Base-by-base conservation (phyloP, 1,140 invertebrate genomes). In the Chlorops oryzae region DNA sequence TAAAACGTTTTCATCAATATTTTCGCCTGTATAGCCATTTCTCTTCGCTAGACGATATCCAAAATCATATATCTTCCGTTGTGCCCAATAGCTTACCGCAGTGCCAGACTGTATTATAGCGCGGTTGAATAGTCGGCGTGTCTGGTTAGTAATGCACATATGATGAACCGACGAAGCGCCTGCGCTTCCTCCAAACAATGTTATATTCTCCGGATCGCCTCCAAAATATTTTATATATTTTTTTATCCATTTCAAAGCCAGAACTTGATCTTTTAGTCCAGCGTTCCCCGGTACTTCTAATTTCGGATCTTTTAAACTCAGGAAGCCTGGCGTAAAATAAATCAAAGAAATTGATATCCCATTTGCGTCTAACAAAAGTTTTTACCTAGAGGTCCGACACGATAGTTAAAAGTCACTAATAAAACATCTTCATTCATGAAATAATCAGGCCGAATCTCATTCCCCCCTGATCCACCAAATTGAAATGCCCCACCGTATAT, bases 401-500 rank as follows among this genome's bases (percentile, higher is more conserved):
- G 75, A 63, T 88, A 88, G 61, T 86, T 86, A 2, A 87, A 71
- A 1, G 80, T 80, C 2, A 88, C 80, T 0, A 87, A 51, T 10
- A 88, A 70, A 0, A 86, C 68, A 34, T 80, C 76, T 56, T 85
- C 72, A 13, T 76, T 68, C 17, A 81, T 64, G 9, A 87, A 73
- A 42, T 81, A 80, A 55, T 84, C 80, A 0, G 81, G 79, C 32
- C 81, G 79, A 47, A 81, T 80, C 0, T 71, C 17, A 35, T 63
- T 52, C 5, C 58, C 54, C 4, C 50, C 28, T 15, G 49, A 76
- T 10, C 74, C 77, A 2, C 81, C 81, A 22, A 61, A 48, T 20
- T 70, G 61, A 59, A 85, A 84, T 18, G 68, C 78, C 12, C 87
- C 86, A 1, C 86, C 86, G 63, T 87, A 80, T 22, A 89, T 78